Evolutionary conservation across 2,113 vertebrate species (phyloP), one percentile per base, ranked within the genome.

Genomic region (Xiphorhynchus elegans): DNA sequence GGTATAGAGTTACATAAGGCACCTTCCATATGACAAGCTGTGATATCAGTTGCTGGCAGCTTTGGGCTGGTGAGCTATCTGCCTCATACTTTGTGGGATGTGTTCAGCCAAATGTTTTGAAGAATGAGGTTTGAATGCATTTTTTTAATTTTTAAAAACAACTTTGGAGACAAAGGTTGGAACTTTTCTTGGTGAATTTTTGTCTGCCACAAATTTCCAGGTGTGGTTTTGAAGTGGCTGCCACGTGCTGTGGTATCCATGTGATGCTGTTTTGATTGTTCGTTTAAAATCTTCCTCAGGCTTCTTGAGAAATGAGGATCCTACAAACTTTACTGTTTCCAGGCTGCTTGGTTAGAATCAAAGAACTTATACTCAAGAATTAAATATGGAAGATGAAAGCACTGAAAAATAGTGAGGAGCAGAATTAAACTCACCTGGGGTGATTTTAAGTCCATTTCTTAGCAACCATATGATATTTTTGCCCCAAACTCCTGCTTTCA

Each of bases 21-120:
- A 94, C 79, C 92, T 93, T 86, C 92, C 85, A 14, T 83, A 77
- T 94, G 91, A 84, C 92, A 94, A 86, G 83, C 75, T 93, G 84
- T 44, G 52, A 85, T 95, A 89, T 72, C 84, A 66, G 75, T 85
- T 56, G 63, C 68, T 93, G 1, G 9, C 90, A 74, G 9, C 70
- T 93, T 91, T 29, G 39, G 29, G 33, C 35, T 94, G 76, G 59
- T 80, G 53, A 90, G 44, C 63, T 78, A 3, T 68, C 21, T 95
- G 47, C 82, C 29, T 90, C 72, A 4, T 79, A 26, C 59, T 55
- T 81, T 90, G 83, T 96, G 86, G 92, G 90, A 90, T 86, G 92
- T 74, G 85, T 90, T 90, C 63, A 63, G 77, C 50, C 78, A 77
- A 87, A 40, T 73, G 82, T 58, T 94, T 84, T 75, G 9, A 23